Base-by-base conservation (phyloP, 2,797 vertebrate species). In the Megaceryle alcyon region DNA sequence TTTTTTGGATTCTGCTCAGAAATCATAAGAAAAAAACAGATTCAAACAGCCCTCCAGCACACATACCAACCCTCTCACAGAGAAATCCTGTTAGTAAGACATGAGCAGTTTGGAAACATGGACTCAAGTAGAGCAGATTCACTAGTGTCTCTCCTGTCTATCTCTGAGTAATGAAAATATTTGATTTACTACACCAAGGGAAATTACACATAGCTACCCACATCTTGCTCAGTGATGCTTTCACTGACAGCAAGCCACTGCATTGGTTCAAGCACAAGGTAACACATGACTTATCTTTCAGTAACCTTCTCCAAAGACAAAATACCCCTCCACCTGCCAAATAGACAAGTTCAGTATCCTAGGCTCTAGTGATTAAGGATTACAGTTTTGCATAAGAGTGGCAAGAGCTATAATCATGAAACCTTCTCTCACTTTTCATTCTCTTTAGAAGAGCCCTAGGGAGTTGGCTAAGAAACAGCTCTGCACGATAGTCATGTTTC, bases 231-330 rank as follows among this genome's bases (percentile, higher is more conserved):
- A 51, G 28, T 43, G 69, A 92, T 61, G 63, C 71, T 86, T 82
- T 84, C 73, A 44, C 48, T 76, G 64, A 82, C 68, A 84, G 53
- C 33, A 88, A 83, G 75, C 33, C n/a, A 80, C 33, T 3, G 2
- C 39, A 25, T 57, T 37, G 43, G 57, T 48, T 92, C 41, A 51
- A 78, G 82, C 35, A 75, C 57, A 80, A 92, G 56, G 70, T 61
- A 95, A 79, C 49, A 33, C 20, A 39, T 44, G 25, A 93, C 41
- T 90, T 77, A 86, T 46, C 86, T 84, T 60, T 77, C 64, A 73
- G 77, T n/a, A 92, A 77, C 86, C 14, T 86, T 35, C 57, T 70
- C 61, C 91, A 85, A 95, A 90, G 66, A 92, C 48, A 90, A 73
- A 95, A 87, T 86, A 84, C 31, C n/a, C 68, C 63, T 81, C 66